A percentile compares a stretch with the other conserved stretches of the same genome.
These are phyloP conservation scores for Pithys albifrons DNA, from an alignment of 2,113 vertebrate species.

Conservation along the genomic window DNA sequence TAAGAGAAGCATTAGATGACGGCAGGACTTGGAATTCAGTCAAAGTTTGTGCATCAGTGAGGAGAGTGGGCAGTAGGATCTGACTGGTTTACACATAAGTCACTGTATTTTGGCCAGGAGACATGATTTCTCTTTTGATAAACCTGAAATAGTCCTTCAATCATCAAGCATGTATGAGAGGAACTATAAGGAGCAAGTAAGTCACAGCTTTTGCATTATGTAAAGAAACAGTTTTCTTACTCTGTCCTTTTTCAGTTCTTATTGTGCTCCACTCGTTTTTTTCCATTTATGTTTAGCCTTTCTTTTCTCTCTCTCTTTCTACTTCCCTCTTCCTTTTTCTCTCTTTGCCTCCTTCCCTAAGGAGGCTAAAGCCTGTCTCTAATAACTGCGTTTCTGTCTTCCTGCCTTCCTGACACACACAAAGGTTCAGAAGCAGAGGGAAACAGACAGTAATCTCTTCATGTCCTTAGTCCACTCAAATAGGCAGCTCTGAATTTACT, in stretches of 20 bases:
- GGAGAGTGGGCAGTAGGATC: neutral
- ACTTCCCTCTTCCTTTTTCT: neutral
- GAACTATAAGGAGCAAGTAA: neutral
- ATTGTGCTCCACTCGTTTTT: neutral
- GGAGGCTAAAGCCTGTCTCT: neutral
- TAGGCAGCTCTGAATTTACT: conserved; percentile 30
- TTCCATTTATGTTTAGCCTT: neutral
- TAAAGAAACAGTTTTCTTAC: neutral
- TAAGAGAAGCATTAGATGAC: neutral
- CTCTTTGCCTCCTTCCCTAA: neutral
- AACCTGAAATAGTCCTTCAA: neutral
- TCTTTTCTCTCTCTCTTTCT: neutral
- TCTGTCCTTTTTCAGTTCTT: neutral
- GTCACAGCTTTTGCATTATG: neutral
- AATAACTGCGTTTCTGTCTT: neutral
- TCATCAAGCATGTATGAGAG: neutral
- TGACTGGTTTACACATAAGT: rapidly evolving
- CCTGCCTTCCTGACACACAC: neutral
- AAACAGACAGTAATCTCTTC: conserved; percentile 36
- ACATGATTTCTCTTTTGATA: neutral
- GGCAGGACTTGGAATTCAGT: neutral
- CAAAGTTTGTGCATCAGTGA: neutral
- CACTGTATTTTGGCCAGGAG: neutral
- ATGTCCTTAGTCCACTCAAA: conserved; percentile 16
- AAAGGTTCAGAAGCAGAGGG: neutral